Base-by-base conservation (phyloP, 2,113 vertebrate species). In the Hydrochoerus hydrochaeris region DNA sequence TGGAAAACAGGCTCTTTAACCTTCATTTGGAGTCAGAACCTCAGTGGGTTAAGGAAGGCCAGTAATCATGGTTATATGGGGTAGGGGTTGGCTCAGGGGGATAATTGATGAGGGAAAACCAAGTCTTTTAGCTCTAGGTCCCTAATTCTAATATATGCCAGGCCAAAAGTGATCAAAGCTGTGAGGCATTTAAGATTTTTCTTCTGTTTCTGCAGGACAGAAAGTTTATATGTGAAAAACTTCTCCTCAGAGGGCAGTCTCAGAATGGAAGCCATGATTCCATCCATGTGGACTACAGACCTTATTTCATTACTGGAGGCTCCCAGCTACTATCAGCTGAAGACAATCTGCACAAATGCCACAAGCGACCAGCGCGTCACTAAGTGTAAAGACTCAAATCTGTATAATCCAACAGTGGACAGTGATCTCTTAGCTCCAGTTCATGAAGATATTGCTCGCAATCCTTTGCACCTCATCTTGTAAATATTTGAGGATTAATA, bases 1-100 rank as follows among this genome's bases (percentile, higher is more conserved):
- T 94, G 67, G 32, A 89, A 96, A 97, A 96, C 75, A 84, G 91
- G 86, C 57, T 57, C 30, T 96, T 98, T 95, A 97, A 91, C 60
- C 88, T 95, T 94, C 20, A 28, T 86, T 88, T 92, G 85, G 49
- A 54, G 46, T 75, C 81, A 75, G 54, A 58, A 28, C n/a, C 46
- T 16, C 62, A n/a, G n/a, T 0, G 0, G 12, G 30, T 67, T 12
- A 90, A 35, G 38, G n/a, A 91, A 91, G 17, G 38, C 30, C 94
- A 41, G 19, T 38, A 87, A 96, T 93, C 10, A 60, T 9, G 63
- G 14, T 1, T 52, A 12, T 58, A 12, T 35, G 41, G 52, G 14
- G 44, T 0, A 49, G 77, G 52, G 0, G 5, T 11, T 54, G 54
- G 22, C 63, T 90, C 54, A 1, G 32, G 57, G 82, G 24, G 52